Conservation (phyloP, 2,797 vertebrate species). For the Bucorvus abyssinicus region DNA sequence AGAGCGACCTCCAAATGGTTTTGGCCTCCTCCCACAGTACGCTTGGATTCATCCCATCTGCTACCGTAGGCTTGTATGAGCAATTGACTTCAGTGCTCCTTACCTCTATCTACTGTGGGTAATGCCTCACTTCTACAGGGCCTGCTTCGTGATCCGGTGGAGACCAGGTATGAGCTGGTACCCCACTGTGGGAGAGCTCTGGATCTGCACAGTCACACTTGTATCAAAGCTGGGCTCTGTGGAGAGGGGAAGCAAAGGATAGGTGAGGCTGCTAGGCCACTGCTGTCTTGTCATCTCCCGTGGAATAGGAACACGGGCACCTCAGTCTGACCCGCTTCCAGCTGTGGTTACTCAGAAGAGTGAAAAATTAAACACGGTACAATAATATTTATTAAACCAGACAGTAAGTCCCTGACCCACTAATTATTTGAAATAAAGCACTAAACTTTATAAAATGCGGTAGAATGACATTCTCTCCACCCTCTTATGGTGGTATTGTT, state of each 20-base stretch:
- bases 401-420: background rate
- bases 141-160: background rate
- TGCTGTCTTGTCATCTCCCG: fast-evolving
- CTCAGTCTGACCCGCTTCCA: background rate
- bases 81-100: background rate
- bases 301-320: fast-evolving
- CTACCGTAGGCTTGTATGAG: background rate
- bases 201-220: fast-evolving
- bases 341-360: background rate
- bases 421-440: background rate
- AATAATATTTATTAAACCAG: background rate
- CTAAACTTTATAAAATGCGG: background rate
- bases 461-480: background rate
- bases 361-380: background rate
- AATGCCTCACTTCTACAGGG: background rate
- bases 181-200: background rate
- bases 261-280: background rate
- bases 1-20: background rate
- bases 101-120: background rate
- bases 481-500: background rate
- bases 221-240: background rate
- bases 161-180: background rate
- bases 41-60: background rate
- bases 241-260: background rate
- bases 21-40: background rate